Base-by-base conservation (phyloP, 2,113 vertebrate genomes). In the Calypte anna region DNA sequence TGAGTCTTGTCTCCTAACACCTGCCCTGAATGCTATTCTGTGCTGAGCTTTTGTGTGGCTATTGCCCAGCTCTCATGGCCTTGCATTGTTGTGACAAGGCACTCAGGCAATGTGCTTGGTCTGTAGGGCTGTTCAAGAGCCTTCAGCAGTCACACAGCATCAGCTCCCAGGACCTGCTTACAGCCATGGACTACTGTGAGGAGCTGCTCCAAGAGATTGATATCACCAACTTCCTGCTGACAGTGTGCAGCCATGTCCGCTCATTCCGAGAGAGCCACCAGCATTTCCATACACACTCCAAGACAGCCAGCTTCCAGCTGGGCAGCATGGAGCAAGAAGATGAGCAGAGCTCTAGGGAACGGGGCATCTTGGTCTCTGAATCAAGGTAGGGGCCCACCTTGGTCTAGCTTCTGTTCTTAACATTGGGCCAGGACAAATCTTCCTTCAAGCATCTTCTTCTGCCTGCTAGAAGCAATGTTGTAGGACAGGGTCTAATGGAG, bases 201-300 rank as follows among this genome's bases (percentile, higher is more conserved):
- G 99, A 99, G 80, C 98, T 99, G 6, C 98, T 99, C 16, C 99
- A 99, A 94, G 99, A 99, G 97, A 98, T 99, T 5, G 99, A 99
- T 90, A 98, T 99, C 98, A 99, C 98, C 24, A 95, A 98, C 80
- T 99, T 99, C 92, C 97, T 99, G 84, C 98, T 99, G 62, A 98
- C 99, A 0, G 98, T 99, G n/a, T 99, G 99, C 82, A 99, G 98
- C 90, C 99, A 99, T 7, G 97, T 99, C 27, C 97, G 98, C 68
- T 96, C 93, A 0, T 99, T 98, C 90, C 95, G 97, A 48, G 98
- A 98, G 82, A 97, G 97, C 55, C 97, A 96, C 80, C 97, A 96
- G 0, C 95, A 96, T 44, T 93, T 94, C 86, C 93, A 7, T 73
- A 70, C 4, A 3, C 78, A 95, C 81, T 50, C 95, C 79, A 59